phyloP scores from a whole-genome alignment of 2,888 invertebrate species.

The Cephonodes hylas region DNA sequence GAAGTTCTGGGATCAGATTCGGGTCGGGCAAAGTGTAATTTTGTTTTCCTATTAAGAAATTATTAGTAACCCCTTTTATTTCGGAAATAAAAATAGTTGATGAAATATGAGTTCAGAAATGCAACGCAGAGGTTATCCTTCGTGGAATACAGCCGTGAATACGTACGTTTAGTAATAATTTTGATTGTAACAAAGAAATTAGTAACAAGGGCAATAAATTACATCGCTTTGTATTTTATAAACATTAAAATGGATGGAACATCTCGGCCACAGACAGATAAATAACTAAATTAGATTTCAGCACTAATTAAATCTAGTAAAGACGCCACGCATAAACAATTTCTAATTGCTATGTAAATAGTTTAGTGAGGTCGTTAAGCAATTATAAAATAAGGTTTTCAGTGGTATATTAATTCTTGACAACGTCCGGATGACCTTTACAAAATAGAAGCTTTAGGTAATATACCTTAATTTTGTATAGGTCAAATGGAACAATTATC shows the following conservation, averaged over 20 bases:
- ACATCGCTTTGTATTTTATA: constrained; percentile 19
- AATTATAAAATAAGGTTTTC: constrained; percentile 18
- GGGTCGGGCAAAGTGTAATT: too few species aligned
- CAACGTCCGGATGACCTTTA: constrained; percentile 14
- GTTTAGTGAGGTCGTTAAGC: constrained; percentile 26
- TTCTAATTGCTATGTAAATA: constrained; percentile 38
- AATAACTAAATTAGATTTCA: constrained; percentile 33
- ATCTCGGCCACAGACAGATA: constrained; percentile 21
- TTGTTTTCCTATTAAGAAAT: too few species aligned
- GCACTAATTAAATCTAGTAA: constrained; percentile 15
- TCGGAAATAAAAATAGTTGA: too few species aligned
- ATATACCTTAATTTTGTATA: neutral
- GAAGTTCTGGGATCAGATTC: too few species aligned
- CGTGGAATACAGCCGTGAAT: too few species aligned
- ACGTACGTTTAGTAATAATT: too few species aligned
- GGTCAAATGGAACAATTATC: neutral
- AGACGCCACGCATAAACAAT: constrained; percentile 32
- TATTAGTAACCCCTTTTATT: too few species aligned
- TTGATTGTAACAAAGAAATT: neutral
- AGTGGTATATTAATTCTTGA: constrained; percentile 12
- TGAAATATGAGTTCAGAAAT: too few species aligned
- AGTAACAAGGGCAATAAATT: constrained; percentile 18
- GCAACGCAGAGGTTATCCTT: too few species aligned
- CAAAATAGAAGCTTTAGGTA: neutral
- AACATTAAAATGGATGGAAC: constrained; percentile 28